These are phyloP conservation scores for Peromyscus californicus DNA, from an alignment of 2,113 vertebrate genomes.

Conservation along the genomic window DNA sequence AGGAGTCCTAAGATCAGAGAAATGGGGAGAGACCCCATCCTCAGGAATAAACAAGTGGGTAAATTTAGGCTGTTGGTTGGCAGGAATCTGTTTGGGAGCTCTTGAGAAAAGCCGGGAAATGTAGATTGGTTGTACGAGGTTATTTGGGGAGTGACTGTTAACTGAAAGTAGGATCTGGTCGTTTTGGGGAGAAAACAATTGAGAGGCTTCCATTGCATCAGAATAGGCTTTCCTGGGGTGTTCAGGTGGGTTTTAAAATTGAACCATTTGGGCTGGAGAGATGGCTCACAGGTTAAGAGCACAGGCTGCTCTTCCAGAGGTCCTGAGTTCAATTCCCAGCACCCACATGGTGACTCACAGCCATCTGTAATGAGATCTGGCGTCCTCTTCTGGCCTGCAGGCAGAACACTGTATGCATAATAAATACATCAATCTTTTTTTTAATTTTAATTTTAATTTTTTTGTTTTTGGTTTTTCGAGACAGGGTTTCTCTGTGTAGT, in stretches of 20 bases:
- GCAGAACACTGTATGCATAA: too few relatives aligned
- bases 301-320: too few relatives aligned
- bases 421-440: too few relatives aligned
- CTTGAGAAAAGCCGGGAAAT: background rate
- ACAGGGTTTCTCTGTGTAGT: too few relatives aligned
- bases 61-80: background rate
- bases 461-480: too few relatives aligned
- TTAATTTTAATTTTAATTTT: too few relatives aligned
- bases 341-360: too few relatives aligned
- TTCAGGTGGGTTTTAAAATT: background rate
- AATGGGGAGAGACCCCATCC: background rate
- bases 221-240: background rate
- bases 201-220: background rate
- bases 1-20: background rate
- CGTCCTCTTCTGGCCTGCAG: too few relatives aligned
- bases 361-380: too few relatives aligned
- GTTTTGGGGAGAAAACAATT: background rate
- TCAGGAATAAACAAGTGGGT: background rate
- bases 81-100: background rate
- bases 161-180: background rate
- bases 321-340: too few relatives aligned
- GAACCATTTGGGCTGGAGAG: background rate
- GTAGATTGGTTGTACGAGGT: background rate
- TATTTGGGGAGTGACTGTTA: background rate
- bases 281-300: too few relatives aligned